Base-by-base conservation (phyloP, 1,140 invertebrate species). In the Homalodisca vitripennis region DNA sequence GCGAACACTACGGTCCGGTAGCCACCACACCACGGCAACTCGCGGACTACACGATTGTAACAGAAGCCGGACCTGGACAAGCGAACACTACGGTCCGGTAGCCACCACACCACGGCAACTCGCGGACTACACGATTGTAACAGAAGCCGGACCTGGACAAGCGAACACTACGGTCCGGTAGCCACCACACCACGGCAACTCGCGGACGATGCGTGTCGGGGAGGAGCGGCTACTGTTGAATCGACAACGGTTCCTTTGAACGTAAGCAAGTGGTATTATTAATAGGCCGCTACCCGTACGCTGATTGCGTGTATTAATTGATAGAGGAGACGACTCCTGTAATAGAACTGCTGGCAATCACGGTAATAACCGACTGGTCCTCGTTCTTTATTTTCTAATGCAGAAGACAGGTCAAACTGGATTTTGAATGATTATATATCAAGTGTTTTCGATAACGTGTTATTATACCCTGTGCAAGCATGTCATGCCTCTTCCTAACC, bases 401-500 rank as follows among this genome's bases (percentile, higher is more conserved):
- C 48, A 51, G 48, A 51, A 51, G 27, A 60, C 55, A 30, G 55
- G 55, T 29, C 55, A 60, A 60, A 60, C 55, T 27, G 55, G 55
- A 60, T 60, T 60, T 60, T 60, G 55, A 60, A 60, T 60, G 55
- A 60, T 60, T 60, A 60, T 27, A 26, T 26, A 27, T 60, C 55
- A 26, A 60, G 55, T 60, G 55, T 60, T 60, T 60, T 60, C 55
- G 55, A 60, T 60, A 60, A 29, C 55, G 55, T 60, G 55, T 60
- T 60, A 60, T 60, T 60, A 60, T 60, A 60, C 24, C 22, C 10
- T 22, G 48, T 20, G 48, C 48, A 53, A 12, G 55, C 29, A 60
- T 26, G 55, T 60, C 55, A 27, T 30, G 48, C 55, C 22, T 60
- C 55, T 30, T 60, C 13, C 13, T 53, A 13, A 24, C 48, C 55